These are phyloP conservation scores for Scaptomyza caliginosa DNA, from an alignment of 2,888 invertebrate genomes.

Conservation along the genomic window DNA sequence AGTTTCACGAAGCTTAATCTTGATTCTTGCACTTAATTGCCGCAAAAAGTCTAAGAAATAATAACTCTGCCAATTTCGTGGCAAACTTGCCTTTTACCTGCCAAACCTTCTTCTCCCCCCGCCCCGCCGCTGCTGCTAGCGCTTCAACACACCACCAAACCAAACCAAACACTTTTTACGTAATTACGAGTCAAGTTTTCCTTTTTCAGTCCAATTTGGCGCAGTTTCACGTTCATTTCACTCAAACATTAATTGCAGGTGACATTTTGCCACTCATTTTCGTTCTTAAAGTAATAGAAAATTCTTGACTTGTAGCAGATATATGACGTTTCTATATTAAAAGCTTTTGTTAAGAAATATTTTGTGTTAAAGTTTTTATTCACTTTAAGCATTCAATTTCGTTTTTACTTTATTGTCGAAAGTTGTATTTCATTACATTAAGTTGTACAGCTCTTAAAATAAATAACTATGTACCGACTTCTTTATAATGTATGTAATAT, in stretches of 20 bases:
- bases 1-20: constrained; percentile 27
- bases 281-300: neutral
- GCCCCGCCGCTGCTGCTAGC: neutral
- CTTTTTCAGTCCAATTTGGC: neutral
- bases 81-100: constrained; percentile 51
- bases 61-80: constrained; percentile 51
- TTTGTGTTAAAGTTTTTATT: too few species aligned
- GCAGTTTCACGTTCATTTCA: constrained; percentile 46
- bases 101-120: neutral
- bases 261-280: constrained; percentile 12
- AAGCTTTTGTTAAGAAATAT: too few species aligned
- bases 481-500: constrained; percentile 21
- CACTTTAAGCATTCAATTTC: too few species aligned
- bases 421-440: constrained; percentile 5
- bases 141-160: too few species aligned
- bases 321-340: too few species aligned
- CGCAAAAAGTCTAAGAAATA: constrained; percentile 26
- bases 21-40: constrained; percentile 71
- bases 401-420: too few species aligned
- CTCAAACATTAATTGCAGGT: constrained; percentile 55
- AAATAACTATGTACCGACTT: constrained; percentile 3
- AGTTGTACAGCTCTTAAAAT: neutral
- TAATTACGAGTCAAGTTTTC: constrained; percentile 1
- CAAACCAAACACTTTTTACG: neutral
- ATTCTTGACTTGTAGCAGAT: too few species aligned